Evolutionary conservation across 1,140 invertebrate genomes (phyloP), one percentile per base, ranked within the genome.

Genomic region (Leptinotarsa undecemlineata): DNA sequence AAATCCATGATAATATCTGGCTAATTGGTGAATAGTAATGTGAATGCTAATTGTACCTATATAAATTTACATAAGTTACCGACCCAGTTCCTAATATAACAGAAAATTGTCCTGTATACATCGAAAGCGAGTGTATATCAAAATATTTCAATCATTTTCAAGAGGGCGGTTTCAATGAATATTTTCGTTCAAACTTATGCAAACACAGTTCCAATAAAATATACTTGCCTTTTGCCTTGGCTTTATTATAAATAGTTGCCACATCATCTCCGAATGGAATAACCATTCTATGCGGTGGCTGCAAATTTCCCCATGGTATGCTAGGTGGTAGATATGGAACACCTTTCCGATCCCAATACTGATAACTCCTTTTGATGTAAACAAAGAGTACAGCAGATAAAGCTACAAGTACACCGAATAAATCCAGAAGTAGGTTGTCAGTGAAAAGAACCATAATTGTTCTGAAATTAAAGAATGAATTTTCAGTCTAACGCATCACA

Each of bases 311-410:
- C 67, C 67, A 68, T 2, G 33, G n/a, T n/a, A 68, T 13, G 0
- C 1, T 48, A 47, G 47, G 19, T 19, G 33, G 20, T n/a, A 48
- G 17, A 20, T 19, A 17, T 19, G 67, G 23, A 4, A 68, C 67
- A 42, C 47, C 47, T 21, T 8, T 33, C 0, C 48, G 15, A n/a
- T 68, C 48, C 67, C 67, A 68, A 47, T 68, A 68, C n/a, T 68
- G 67, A n/a, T 1, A 68, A 6, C 11, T n/a, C 67, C 67, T n/a
- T 68, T 15, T 68, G 33, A n/a, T 26, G 21, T 68, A 68, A 68
- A 47, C 33, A 14, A 6, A 47, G 17, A 48, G 13, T 42, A 48
- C 11, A 17, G 67, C 33, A 6, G 47, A 11, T n/a, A 68, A 20
- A 13, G 21, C 69, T 47, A 73, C 23, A 14, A 51, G 5, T 17